Percentiles rank a stretch among this genome's conserved stretches.
These are phyloP conservation scores for Copsychus sechellarum DNA, from an alignment of 2,113 vertebrate species.

Conservation along the genomic window DNA sequence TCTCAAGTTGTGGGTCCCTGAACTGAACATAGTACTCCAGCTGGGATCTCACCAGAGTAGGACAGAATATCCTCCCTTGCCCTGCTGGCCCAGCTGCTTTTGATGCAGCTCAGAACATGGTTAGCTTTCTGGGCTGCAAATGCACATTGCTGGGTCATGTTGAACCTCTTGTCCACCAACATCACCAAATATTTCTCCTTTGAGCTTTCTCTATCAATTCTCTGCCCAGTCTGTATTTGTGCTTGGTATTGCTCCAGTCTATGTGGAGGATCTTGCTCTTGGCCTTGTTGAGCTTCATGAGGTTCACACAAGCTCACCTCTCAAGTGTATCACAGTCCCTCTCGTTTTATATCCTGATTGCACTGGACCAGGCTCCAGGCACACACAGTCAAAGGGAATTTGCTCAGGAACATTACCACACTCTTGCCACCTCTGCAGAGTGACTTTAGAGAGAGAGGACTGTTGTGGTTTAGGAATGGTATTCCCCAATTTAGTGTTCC, in stretches of 20 bases:
- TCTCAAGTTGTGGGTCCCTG: neutral
- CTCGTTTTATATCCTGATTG: neutral
- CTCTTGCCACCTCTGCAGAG: neutral
- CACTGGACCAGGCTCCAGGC: neutral
- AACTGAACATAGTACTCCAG: neutral
- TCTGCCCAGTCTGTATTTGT: neutral
- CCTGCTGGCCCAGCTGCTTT: neutral
- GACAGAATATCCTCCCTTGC: rapidly evolving
- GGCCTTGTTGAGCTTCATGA: neutral
- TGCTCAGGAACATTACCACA: neutral
- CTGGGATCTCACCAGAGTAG: neutral
- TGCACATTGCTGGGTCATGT: neutral
- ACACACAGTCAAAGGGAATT: neutral
- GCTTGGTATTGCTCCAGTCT: neutral
- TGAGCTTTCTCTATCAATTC: rapidly evolving
- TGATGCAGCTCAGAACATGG: neutral
- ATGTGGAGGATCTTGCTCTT: neutral
- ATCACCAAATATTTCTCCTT: neutral
- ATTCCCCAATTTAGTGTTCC: neutral
- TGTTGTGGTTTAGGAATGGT: neutral
- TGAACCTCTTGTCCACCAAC: neutral
- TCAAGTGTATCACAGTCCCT: neutral
- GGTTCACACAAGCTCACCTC: neutral
- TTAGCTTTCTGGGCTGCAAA: neutral
- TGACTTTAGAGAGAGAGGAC: neutral